Evolutionary conservation across 2,888 invertebrate genomes (phyloP), one percentile per base, ranked within the genome.

Genomic region (Drosophila peninsularis): DNA sequence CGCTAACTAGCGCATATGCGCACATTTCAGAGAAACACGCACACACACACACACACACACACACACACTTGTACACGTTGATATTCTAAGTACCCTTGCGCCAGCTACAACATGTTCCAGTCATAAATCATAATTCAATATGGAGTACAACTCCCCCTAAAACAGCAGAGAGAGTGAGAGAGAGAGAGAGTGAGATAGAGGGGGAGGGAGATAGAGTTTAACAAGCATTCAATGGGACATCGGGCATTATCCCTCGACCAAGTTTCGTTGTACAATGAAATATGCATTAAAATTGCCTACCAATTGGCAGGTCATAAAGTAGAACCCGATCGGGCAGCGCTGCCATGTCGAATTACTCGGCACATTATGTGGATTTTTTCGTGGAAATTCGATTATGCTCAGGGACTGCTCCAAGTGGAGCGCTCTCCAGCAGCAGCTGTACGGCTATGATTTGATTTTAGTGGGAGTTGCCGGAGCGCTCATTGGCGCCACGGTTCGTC

Each of bases 71-170:
- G 27, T 10, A 50, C 56, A 58, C 60, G 63, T 53, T 65, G 53
- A 58, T 67, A 58, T 60, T 57, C 58, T 76, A 87, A 87, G 87
- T 85, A 88, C 85, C 80, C 78, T 79, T 85, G 75, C 72, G 77
- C 69, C 71, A 57, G 65, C 64, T 79, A 77, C 81, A 85, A 78
- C 88, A 88, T 88, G 88, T 86, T 80, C 61, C 70, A 68, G 74
- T 72, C 81, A 88, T 88, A 89, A 88, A 88, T 88, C 88, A 88
- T 84, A 88, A 84, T 82, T 79, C 89, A 88, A 88, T 89, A 88
- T 88, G 89, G 86, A 88, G 84, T 88, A 73, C 61, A 68, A 70
- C 61, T 67, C 72, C 62, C 75, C 64, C 69, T 17, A 52, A 63
- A 32, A 44, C 24, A 17, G 36, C 37, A 53, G 21, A 45, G 32